Percentiles rank a stretch among this genome's conserved stretches.
Evolutionary conservation across 2,888 invertebrate genomes (phyloP).

Genomic region (Thecocarcelia acutangulata): DNA sequence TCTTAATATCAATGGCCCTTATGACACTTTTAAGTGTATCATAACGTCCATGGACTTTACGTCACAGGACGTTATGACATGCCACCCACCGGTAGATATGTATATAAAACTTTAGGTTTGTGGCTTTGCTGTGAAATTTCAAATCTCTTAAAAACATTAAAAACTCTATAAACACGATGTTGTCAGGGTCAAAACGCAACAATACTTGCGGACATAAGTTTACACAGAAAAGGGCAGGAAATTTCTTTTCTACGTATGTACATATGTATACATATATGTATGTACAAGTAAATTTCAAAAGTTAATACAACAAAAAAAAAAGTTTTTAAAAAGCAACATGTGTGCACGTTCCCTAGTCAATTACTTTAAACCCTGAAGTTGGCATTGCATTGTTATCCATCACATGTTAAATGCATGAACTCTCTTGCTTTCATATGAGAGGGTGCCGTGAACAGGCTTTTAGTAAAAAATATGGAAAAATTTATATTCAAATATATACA

Average conservation of each 20-base stretch:
- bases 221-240: background rate
- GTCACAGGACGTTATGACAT: no score
- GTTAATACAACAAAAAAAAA: constrained; percentile 6
- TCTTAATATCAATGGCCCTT: no score
- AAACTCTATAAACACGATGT: background rate
- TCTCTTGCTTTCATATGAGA: background rate
- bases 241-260: background rate
- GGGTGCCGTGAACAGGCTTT: constrained; percentile 1
- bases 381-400: constrained; percentile 68
- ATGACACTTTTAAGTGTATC: no score
- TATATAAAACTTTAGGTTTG: no score
- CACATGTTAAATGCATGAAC: constrained; percentile 44
- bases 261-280: no score
- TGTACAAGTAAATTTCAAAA: background rate
- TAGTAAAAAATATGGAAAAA: no score
- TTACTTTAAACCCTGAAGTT: constrained; percentile 72
- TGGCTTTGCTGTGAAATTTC: no score
- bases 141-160: background rate
- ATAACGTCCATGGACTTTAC: no score
- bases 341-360: constrained; percentile 72
- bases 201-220: background rate
- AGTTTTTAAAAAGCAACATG: constrained; percentile 67
- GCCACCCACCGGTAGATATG: no score
- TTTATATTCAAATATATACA: no score
- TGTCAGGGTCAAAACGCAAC: constrained; percentile 43